Evolutionary conservation across 2,888 invertebrate species (phyloP).

Genomic region (Hipparchia semele): DNA sequence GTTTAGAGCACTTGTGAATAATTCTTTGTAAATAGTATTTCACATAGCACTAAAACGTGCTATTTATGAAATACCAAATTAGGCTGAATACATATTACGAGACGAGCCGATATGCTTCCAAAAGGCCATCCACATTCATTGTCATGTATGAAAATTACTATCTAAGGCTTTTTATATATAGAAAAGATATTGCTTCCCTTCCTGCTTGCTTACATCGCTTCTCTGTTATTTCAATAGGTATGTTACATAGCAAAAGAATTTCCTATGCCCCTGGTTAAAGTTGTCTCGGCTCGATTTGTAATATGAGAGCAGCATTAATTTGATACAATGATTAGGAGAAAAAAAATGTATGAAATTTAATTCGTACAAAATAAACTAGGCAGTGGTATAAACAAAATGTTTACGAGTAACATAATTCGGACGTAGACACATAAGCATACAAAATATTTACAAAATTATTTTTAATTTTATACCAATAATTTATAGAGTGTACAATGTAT

Average conservation of each 20-base stretch:
- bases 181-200: too few relatives aligned
- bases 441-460: constrained; percentile 11
- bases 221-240: too few relatives aligned
- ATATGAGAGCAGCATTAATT: background rate
- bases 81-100: background rate
- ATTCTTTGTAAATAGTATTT: constrained; percentile 7
- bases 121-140: too few relatives aligned
- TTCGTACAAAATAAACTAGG: constrained; percentile 22
- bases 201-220: too few relatives aligned
- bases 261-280: too few relatives aligned
- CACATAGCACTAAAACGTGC: constrained; percentile 45
- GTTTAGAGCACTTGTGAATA: constrained; percentile 5
- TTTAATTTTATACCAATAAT: background rate
- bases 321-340: constrained; percentile 29
- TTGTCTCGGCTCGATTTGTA: background rate
- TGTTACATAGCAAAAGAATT: background rate
- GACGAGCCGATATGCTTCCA: background rate
- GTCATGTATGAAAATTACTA: too few relatives aligned
- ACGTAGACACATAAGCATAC: background rate
- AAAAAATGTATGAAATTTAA: constrained; percentile 19
- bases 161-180: too few relatives aligned
- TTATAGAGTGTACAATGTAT: background rate
- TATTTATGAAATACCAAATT: constrained; percentile 19
- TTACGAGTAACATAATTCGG: constrained; percentile 20
- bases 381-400: constrained; percentile 19